phyloP scores from a whole-genome alignment of 2,888 invertebrate species.

The Pemphredon lugubris region DNA sequence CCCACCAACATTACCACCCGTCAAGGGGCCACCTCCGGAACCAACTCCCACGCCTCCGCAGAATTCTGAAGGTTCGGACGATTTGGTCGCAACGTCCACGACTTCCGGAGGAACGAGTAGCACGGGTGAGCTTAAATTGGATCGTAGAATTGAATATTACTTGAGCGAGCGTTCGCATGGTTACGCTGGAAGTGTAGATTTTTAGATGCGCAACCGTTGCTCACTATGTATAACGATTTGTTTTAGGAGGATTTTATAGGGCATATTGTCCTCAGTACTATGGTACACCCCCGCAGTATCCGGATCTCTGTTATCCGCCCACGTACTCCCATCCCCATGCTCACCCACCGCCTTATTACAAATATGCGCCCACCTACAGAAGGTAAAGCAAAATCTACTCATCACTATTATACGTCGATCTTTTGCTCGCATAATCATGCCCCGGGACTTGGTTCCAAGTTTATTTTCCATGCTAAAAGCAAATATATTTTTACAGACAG shows the following conservation, averaged over 20 bases:
- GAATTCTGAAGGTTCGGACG: constrained; percentile 79
- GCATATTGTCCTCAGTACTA: constrained; percentile 82
- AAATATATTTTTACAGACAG: constrained; percentile 75
- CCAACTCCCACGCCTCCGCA: constrained; percentile 80
- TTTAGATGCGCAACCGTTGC: too few species aligned
- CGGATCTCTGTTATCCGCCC: constrained; percentile 82
- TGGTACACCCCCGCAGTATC: constrained; percentile 81
- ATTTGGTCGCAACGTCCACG: constrained; percentile 77
- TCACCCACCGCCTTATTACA: constrained; percentile 80
- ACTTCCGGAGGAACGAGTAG: constrained; percentile 79
- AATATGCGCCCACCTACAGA: constrained; percentile 78
- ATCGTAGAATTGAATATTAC: not conserved
- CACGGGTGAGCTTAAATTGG: constrained; percentile 63
- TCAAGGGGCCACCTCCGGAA: constrained; percentile 79
- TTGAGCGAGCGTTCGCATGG: too few species aligned
- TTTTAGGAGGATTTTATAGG: constrained; percentile 78
- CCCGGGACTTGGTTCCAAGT: too few species aligned
- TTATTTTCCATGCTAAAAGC: too few species aligned
- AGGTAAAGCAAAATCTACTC: constrained; percentile 73
- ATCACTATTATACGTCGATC: too few species aligned
- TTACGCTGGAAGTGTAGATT: too few species aligned
- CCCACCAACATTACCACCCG: constrained; percentile 80
- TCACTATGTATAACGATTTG: too few species aligned
- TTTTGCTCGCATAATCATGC: too few species aligned
- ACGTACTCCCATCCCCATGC: constrained; percentile 79